Conservation (phyloP, 2,888 invertebrate genomes). For the Tanypteryx hageni region DNA sequence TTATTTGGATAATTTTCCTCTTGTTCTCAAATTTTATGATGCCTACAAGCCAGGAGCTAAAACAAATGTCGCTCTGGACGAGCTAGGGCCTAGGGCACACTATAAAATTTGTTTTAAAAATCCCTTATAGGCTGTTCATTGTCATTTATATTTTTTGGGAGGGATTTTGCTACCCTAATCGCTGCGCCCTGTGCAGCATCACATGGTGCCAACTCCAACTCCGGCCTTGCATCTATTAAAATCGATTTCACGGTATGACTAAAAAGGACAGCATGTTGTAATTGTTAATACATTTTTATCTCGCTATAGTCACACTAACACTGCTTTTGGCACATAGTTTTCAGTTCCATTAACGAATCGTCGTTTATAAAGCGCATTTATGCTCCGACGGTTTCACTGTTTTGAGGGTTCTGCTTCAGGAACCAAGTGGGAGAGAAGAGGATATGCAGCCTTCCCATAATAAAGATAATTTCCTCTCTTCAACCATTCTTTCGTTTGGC, state of each 20-base stretch:
- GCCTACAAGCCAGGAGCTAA: no score
- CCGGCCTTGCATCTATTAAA: no score
- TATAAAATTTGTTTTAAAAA: no score
- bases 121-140: no score
- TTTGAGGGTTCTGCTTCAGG: background rate
- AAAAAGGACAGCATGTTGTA: background rate
- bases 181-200: no score
- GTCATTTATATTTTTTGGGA: no score
- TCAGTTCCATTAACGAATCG: background rate
- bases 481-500: background rate
- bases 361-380: background rate
- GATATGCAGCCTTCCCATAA: slow-evolving; percentile 37
- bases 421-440: background rate
- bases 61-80: no score
- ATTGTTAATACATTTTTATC: background rate
- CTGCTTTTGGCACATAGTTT: background rate
- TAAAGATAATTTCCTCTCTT: slow-evolving; percentile 58
- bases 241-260: background rate
- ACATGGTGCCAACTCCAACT: no score
- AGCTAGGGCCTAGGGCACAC: no score
- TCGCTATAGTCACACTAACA: background rate
- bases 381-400: background rate
- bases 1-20: no score
- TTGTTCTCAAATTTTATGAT: no score
- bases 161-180: no score